phyloP scores from a whole-genome alignment of 1,140 invertebrate genomes.

The Pararge aegeria region DNA sequence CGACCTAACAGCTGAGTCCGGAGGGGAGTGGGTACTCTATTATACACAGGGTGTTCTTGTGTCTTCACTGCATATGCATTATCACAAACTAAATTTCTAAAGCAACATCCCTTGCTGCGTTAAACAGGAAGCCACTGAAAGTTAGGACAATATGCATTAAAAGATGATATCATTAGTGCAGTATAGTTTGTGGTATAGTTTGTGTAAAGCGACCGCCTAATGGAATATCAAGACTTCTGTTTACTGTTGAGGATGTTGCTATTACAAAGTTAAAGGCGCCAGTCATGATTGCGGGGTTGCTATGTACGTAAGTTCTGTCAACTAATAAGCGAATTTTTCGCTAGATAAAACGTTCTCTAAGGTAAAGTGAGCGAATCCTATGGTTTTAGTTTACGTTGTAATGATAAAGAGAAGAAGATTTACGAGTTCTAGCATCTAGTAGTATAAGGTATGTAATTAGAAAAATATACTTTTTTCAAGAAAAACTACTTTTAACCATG shows the following conservation, averaged over 20 bases:
- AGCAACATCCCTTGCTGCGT: constrained; percentile 30
- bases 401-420: too few relatives aligned
- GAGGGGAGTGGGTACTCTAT: constrained; percentile 29
- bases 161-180: constrained; percentile 44
- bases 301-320: background rate
- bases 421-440: too few relatives aligned
- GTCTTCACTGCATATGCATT: constrained; percentile 31
- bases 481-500: too few relatives aligned
- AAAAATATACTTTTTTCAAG: too few relatives aligned
- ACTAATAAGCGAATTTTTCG: background rate
- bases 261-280: constrained; percentile 35
- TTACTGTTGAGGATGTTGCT: constrained; percentile 36
- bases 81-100: constrained; percentile 41
- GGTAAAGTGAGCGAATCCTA: background rate
- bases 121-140: constrained; percentile 30
- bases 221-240: constrained; percentile 34
- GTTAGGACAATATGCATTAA: constrained; percentile 42
- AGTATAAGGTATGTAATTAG: too few relatives aligned
- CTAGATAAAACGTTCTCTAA: background rate
- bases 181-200: constrained; percentile 12
- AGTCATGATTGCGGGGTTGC: background rate
- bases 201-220: constrained; percentile 35
- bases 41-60: constrained; percentile 21
- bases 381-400: too few relatives aligned
- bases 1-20: constrained; percentile 50